Conservation (phyloP, 1,140 invertebrate genomes). For the Leptopilina clavipes region DNA sequence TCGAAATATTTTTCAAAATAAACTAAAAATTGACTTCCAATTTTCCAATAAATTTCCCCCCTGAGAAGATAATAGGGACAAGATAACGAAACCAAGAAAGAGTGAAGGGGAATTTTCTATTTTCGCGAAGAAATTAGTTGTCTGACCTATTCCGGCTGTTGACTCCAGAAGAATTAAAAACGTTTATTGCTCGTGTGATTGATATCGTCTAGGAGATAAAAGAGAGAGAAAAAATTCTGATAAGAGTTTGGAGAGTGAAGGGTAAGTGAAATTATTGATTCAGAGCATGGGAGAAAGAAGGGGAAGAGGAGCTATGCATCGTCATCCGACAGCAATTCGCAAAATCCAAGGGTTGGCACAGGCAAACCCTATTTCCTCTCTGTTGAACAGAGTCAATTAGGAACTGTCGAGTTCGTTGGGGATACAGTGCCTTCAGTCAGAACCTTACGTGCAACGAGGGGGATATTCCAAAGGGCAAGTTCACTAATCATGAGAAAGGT, state of each 20-base stretch:
- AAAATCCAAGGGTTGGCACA: conserved; percentile 61
- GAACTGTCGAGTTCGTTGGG: conserved; percentile 11
- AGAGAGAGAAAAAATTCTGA: conserved; percentile 35
- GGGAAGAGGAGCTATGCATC: conserved; percentile 59
- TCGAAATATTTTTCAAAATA: too few relatives aligned
- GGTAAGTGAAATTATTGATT: conserved; percentile 65
- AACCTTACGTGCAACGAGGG: conserved; percentile 14
- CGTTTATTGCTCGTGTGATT: neutral
- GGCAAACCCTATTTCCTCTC: conserved; percentile 57
- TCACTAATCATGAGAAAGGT: conserved; percentile 24
- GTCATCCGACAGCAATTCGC: conserved; percentile 67
- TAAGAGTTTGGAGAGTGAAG: conserved; percentile 42
- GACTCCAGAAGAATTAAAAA: neutral
- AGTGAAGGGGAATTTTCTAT: too few relatives aligned
- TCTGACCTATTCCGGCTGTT: too few relatives aligned
- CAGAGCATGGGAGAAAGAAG: conserved; percentile 49
- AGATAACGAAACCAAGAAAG: too few relatives aligned
- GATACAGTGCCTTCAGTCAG: conserved; percentile 37
- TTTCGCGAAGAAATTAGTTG: too few relatives aligned
- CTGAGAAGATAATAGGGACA: too few relatives aligned
- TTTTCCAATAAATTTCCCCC: too few relatives aligned
- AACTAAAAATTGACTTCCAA: too few relatives aligned
- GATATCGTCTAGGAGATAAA: neutral
- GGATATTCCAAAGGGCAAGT: conserved; percentile 20
- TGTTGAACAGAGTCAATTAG: conserved; percentile 52